phyloP scores from a whole-genome alignment of 2,113 vertebrate species.

The Oreochromis niloticus region DNA sequence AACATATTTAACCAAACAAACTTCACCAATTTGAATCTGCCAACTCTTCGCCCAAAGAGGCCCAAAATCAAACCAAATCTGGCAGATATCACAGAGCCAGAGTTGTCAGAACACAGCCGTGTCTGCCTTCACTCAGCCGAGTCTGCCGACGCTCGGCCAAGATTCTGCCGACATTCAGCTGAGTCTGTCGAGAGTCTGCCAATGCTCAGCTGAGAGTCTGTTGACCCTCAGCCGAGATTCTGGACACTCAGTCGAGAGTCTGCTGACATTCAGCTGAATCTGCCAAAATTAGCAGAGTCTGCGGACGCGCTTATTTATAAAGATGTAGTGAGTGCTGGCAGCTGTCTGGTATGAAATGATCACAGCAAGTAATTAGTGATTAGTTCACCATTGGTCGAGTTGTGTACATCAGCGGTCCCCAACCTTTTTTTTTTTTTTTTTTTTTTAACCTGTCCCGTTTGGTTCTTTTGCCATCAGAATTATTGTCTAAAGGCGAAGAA shows the following conservation, averaged over 20 bases:
- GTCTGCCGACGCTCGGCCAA: accelerated
- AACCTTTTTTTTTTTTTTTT: not conserved
- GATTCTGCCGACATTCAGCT: accelerated
- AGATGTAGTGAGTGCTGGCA: not conserved
- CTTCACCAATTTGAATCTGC: not conserved
- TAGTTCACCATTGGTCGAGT: not conserved
- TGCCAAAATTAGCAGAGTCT: not conserved
- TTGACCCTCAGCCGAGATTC: not conserved
- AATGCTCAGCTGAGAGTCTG: too few relatives aligned
- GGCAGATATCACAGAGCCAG: not conserved
- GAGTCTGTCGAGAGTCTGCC: accelerated
- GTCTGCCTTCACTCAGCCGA: not conserved
- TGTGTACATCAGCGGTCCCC: not conserved
- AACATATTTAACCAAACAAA: not conserved
- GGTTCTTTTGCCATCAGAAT: too few relatives aligned
- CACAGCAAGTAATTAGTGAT: not conserved
- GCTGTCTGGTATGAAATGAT: not conserved
- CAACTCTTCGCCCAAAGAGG: not conserved
- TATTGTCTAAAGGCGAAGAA: too few relatives aligned
- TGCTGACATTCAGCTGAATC: accelerated
- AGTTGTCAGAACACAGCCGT: not conserved
- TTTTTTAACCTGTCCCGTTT: too few relatives aligned
- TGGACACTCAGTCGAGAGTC: accelerated
- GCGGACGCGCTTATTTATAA: accelerated
- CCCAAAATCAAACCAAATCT: not conserved